Evolutionary conservation across 2,113 vertebrate genomes (phyloP).

Genomic region (Sitta europaea): DNA sequence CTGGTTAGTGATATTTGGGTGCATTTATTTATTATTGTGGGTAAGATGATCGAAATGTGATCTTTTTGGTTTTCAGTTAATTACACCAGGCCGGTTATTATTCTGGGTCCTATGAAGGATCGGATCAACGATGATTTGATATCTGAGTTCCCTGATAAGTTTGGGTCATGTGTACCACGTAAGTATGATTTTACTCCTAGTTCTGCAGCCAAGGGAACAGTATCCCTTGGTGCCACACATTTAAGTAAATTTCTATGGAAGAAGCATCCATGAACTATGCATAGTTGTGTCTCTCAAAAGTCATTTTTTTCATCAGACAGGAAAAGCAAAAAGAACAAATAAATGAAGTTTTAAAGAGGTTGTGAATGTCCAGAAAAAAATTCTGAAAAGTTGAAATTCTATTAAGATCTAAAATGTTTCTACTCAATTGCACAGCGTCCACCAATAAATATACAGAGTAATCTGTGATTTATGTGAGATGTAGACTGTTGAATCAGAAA

Average conservation of each 20-base stretch:
- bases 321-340: neutral
- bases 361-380: neutral
- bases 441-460: neutral
- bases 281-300: neutral
- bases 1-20: neutral
- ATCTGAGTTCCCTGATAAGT: conserved; percentile 97
- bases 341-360: neutral
- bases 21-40: neutral
- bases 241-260: neutral
- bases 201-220: neutral
- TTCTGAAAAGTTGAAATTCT: neutral
- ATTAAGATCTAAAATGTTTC: neutral
- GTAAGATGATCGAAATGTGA: neutral
- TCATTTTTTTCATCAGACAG: neutral
- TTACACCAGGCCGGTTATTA: conserved; percentile 94
- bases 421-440: neutral
- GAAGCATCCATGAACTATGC: neutral
- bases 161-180: conserved; percentile 98
- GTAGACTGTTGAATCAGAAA: neutral
- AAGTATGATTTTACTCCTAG: conserved; percentile 67
- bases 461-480: neutral
- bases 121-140: conserved; percentile 96
- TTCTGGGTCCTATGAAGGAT: conserved; percentile 98
- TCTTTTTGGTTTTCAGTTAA: conserved; percentile 77
- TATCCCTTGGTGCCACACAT: neutral